A percentile compares a stretch with the other conserved stretches of the same genome.
Evolutionary conservation across 30 jellyfish, hydroid and myxozoan species (phyloP).

Genomic region (Catostylus mosaicus): DNA sequence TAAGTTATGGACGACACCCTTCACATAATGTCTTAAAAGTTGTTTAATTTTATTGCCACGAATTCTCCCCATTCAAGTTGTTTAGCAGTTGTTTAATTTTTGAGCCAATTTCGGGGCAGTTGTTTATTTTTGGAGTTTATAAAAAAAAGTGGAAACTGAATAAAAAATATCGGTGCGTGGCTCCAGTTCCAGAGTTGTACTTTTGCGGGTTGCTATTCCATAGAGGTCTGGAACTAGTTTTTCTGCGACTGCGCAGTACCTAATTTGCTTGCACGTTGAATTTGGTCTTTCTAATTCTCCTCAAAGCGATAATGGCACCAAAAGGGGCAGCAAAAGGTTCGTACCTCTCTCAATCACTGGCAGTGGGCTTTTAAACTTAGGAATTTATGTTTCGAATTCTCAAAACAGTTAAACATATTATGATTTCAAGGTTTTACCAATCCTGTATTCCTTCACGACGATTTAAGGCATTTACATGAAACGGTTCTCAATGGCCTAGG

Average conservation of each 20-base stretch:
- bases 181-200: too few relatives aligned
- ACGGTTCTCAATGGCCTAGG: background rate
- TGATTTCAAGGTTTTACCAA: background rate
- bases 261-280: conserved; percentile 43
- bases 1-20: too few relatives aligned
- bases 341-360: background rate
- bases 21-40: too few relatives aligned
- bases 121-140: too few relatives aligned
- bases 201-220: too few relatives aligned
- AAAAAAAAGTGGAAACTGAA: too few relatives aligned
- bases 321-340: conserved; percentile 75
- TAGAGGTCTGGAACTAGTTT: conserved; percentile 43
- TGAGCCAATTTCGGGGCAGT: too few relatives aligned
- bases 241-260: conserved; percentile 55
- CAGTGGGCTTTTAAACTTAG: background rate
- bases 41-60: too few relatives aligned
- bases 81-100: too few relatives aligned
- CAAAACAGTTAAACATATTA: background rate
- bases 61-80: too few relatives aligned
- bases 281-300: conserved; percentile 34
- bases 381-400: background rate
- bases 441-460: background rate
- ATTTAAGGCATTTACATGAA: background rate
- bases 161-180: too few relatives aligned
- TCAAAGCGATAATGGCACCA: conserved; percentile 52